Conservation (phyloP, 1,140 invertebrate species). For the Marisa cornuarietis region DNA sequence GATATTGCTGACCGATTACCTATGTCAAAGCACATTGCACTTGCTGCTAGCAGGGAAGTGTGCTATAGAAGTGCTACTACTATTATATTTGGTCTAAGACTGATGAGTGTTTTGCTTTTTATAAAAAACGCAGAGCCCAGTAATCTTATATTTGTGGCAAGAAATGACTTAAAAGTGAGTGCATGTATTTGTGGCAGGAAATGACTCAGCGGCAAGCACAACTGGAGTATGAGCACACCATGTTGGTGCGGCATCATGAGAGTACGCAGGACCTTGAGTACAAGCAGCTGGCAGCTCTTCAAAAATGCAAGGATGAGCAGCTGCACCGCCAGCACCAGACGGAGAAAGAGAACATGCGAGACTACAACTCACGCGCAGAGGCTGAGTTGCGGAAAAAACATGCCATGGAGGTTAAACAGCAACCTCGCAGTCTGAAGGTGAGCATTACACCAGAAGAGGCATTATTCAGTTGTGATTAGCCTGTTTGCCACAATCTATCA, state of each 20-base stretch:
- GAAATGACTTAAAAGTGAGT: too few relatives aligned
- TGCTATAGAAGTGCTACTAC: too few relatives aligned
- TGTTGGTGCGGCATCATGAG: slow-evolving; percentile 95
- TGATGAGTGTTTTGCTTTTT: too few relatives aligned
- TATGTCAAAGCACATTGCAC: too few relatives aligned
- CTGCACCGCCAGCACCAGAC: slow-evolving; percentile 89
- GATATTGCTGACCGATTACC: too few relatives aligned
- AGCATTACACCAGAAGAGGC: too few relatives aligned
- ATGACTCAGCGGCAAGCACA: slow-evolving; percentile 93
- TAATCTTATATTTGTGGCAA: too few relatives aligned
- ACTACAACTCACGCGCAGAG: slow-evolving; percentile 94
- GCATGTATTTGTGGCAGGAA: slow-evolving; percentile 73
- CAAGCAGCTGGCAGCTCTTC: slow-evolving; percentile 90
- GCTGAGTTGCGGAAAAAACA: slow-evolving; percentile 96
- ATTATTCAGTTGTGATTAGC: too few relatives aligned
- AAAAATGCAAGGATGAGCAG: slow-evolving; percentile 87
- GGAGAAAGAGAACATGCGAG: slow-evolving; percentile 93
- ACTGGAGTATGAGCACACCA: slow-evolving; percentile 92
- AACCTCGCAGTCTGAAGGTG: slow-evolving; percentile 98
- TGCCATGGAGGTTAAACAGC: slow-evolving; percentile 95
- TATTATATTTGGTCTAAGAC: too few relatives aligned
- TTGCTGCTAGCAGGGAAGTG: too few relatives aligned
- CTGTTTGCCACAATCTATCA: too few relatives aligned
- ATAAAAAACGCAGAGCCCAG: too few relatives aligned
- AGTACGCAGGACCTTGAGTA: slow-evolving; percentile 93